Conservation (phyloP, 2,113 vertebrate genomes). For the Paradoxurus hermaphroditus region DNA sequence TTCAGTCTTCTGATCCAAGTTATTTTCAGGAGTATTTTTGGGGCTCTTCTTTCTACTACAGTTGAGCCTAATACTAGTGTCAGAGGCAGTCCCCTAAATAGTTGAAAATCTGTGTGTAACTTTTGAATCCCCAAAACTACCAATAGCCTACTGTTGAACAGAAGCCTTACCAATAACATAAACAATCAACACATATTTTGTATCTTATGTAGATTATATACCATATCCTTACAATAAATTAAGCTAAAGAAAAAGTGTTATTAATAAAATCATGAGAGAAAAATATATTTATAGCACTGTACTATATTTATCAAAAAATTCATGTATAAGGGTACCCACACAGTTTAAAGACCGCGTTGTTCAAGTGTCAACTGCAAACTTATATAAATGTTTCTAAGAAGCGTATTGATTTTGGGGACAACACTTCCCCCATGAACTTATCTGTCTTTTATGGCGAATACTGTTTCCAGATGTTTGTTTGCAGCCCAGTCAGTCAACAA, state of each 20-base stretch:
- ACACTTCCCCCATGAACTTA: not conserved
- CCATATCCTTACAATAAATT: not conserved
- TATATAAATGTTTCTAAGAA: not conserved
- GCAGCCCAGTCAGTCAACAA: not conserved
- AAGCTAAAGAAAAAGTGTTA: not conserved
- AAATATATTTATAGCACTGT: not conserved
- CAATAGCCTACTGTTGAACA: not conserved
- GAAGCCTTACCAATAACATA: not conserved
- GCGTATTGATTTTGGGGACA: not conserved
- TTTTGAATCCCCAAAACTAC: not conserved
- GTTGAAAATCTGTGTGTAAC: not conserved
- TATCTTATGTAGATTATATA: not conserved
- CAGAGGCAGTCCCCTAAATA: not conserved
- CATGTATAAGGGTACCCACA: not conserved
- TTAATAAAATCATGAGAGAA: not conserved
- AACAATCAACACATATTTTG: not conserved
- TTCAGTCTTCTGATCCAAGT: not conserved
- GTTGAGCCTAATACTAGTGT: not conserved
- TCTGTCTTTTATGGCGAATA: not conserved
- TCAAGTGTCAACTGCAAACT: not conserved
- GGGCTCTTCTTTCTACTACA: not conserved
- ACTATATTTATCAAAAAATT: not conserved
- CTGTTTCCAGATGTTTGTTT: constrained; percentile 6
- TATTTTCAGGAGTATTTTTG: not conserved
- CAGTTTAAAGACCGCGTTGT: not conserved